Conservation (phyloP, 2,113 vertebrate genomes). For the Nibea coibor region DNA sequence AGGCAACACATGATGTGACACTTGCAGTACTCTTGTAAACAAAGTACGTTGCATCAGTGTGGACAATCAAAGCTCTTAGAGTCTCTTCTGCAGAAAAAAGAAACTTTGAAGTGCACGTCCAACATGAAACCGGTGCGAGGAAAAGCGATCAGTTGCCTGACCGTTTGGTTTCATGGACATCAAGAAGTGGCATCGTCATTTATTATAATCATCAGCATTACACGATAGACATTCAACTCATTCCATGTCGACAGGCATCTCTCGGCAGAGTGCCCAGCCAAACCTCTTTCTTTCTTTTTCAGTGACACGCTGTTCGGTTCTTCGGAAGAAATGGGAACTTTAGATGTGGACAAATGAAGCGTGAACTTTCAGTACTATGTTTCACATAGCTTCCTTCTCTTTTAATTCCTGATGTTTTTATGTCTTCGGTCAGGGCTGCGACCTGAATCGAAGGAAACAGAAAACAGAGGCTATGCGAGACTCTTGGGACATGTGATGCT, state of each 20-base stretch:
- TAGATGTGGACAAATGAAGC: constrained; percentile 45
- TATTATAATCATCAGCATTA: constrained; percentile 9
- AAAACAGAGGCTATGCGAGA: constrained; percentile 55
- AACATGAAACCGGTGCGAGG: constrained; percentile 75
- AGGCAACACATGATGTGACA: constrained; percentile 8
- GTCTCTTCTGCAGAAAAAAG: constrained; percentile 44
- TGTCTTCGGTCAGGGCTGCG: neutral
- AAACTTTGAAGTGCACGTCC: constrained; percentile 48
- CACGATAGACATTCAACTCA: constrained; percentile 53
- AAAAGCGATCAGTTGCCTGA: constrained; percentile 36
- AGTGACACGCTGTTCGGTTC: constrained; percentile 48
- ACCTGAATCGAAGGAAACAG: neutral
- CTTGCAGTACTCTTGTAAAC: neutral
- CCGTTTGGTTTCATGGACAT: constrained; percentile 77
- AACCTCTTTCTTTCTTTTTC: constrained; percentile 85
- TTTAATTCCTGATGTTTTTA: neutral
- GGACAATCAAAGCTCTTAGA: constrained; percentile 2
- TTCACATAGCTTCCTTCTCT: constrained; percentile 50
- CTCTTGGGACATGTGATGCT: constrained; percentile 47
- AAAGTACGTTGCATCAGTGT: constrained; percentile 15
- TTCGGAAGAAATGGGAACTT: constrained; percentile 43
- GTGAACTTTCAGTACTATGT: constrained; percentile 29
- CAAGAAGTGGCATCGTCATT: constrained; percentile 34
- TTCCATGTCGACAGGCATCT: constrained; percentile 79
- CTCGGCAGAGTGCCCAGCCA: constrained; percentile 82